phyloP scores from a whole-genome alignment of 2,888 invertebrate genomes.

The Morpho helenor region DNA sequence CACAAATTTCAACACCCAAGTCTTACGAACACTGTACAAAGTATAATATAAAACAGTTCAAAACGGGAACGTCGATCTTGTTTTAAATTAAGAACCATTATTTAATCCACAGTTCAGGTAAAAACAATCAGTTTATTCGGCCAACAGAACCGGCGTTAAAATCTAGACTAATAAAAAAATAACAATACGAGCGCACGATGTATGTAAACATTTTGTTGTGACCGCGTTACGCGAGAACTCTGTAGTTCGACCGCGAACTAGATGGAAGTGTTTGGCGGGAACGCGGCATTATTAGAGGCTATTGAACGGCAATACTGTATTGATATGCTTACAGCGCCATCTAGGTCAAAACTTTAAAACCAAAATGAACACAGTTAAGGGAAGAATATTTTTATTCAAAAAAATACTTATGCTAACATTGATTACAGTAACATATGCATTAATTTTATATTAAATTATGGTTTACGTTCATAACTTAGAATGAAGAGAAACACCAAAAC shows the following conservation, averaged over 20 bases:
- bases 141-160: slow-evolving; percentile 29
- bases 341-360: not conserved
- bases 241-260: no score
- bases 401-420: no score
- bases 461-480: no score
- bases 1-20: not conserved
- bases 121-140: not conserved
- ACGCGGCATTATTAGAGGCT: slow-evolving; percentile 20
- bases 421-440: no score
- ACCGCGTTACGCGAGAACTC: slow-evolving; percentile 20
- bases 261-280: slow-evolving; percentile 26
- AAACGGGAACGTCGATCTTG: not conserved
- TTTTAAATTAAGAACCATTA: slow-evolving; percentile 1
- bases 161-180: slow-evolving; percentile 36
- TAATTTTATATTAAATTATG: no score
- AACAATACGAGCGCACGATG: slow-evolving; percentile 35
- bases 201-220: slow-evolving; percentile 47
- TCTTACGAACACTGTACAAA: not conserved
- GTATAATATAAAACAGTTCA: not conserved
- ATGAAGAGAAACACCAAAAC: no score
- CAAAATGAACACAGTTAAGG: no score
- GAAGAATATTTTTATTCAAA: no score
- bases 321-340: slow-evolving; percentile 5
- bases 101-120: slow-evolving; percentile 8
- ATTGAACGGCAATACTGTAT: slow-evolving; percentile 18